phyloP scores from a whole-genome alignment of 2,888 invertebrate genomes.

The Tridacna gigas region DNA sequence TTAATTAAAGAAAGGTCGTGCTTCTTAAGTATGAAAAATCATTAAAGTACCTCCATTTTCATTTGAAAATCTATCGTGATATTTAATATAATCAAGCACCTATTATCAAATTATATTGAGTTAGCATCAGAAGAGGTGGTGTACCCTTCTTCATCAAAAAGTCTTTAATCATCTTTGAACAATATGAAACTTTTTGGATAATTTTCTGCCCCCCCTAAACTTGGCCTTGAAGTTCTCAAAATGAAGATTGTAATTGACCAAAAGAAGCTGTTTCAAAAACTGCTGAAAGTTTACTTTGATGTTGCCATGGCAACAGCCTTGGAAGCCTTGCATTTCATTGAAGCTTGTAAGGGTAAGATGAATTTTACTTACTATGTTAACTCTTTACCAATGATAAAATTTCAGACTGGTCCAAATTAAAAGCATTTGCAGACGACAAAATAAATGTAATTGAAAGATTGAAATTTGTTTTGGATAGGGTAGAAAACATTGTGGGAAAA shows the following conservation, averaged over 20 bases:
- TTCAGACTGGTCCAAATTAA: neutral
- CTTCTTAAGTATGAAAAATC: neutral
- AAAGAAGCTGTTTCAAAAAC: slow-evolving; percentile 35
- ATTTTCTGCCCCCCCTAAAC: neutral
- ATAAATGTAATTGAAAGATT: neutral
- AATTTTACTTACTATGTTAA: neutral
- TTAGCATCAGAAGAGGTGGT: too few relatives aligned
- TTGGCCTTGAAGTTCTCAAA: neutral
- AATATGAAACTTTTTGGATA: neutral
- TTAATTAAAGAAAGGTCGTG: neutral
- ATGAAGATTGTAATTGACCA: slow-evolving; percentile 14
- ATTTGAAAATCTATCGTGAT: too few relatives aligned
- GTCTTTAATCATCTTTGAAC: too few relatives aligned
- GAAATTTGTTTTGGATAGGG: neutral
- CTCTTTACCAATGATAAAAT: neutral
- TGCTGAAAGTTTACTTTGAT: slow-evolving; percentile 33
- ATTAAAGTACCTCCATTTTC: neutral
- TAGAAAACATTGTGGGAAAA: neutral
- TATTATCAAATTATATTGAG: too few relatives aligned
- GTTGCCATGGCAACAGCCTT: slow-evolving; percentile 30
- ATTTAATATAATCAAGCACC: too few relatives aligned
- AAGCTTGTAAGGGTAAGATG: slow-evolving; percentile 44
- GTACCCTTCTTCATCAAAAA: too few relatives aligned
- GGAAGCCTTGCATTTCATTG: slow-evolving; percentile 32
- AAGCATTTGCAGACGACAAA: neutral